phyloP scores from a whole-genome alignment of 1,140 invertebrate genomes.

The Acromyrmex charruanus region DNA sequence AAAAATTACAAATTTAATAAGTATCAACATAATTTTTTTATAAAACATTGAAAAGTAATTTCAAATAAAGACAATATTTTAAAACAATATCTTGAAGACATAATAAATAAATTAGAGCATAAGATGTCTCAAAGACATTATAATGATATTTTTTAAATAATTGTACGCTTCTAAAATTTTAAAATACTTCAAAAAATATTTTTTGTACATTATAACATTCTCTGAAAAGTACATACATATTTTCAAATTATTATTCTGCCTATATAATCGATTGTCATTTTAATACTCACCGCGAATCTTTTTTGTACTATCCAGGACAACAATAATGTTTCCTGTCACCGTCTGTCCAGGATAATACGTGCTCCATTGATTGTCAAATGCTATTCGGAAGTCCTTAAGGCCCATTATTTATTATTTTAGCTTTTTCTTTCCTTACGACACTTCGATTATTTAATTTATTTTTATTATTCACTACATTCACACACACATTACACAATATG shows the following conservation, averaged over 20 bases:
- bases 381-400: conserved; percentile 84
- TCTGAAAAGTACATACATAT: too few species aligned
- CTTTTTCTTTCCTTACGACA: too few species aligned
- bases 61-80: background rate
- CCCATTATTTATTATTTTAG: conserved; percentile 78
- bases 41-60: background rate
- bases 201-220: too few species aligned
- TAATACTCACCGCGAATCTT: conserved; percentile 85
- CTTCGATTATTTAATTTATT: conserved; percentile 26
- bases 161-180: too few species aligned
- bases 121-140: background rate
- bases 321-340: conserved; percentile 83
- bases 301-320: conserved; percentile 82
- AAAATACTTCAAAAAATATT: too few species aligned
- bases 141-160: background rate
- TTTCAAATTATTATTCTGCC: background rate
- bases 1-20: background rate
- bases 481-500: too few species aligned
- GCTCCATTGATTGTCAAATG: conserved; percentile 84
- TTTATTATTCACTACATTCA: background rate
- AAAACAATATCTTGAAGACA: background rate
- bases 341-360: conserved; percentile 86
- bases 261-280: background rate
- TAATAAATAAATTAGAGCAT: background rate
- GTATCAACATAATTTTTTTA: background rate